Conservation (phyloP, 2,888 invertebrate species). For the Auanema freiburgensis region DNA sequence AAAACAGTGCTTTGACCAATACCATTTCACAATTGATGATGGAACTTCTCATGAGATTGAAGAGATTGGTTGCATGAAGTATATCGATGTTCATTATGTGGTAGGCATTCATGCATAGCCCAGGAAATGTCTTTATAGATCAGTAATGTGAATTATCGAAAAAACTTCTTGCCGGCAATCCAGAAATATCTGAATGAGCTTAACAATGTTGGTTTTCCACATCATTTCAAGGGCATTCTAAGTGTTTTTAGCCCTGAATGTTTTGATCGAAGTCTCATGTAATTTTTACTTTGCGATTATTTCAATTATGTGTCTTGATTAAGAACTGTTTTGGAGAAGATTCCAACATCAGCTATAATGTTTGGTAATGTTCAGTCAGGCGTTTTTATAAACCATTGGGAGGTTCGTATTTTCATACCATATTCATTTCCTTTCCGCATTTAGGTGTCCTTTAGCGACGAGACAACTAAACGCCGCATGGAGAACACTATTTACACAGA, state of each 20-base stretch:
- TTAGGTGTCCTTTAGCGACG: constrained; percentile 21
- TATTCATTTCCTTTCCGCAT: too few relatives aligned
- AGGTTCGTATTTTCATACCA: constrained; percentile 12
- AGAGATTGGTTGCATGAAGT: constrained; percentile 32
- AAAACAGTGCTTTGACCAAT: too few relatives aligned
- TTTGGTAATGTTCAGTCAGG: constrained; percentile 46
- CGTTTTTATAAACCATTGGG: constrained; percentile 41
- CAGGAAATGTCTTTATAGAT: constrained; percentile 9
- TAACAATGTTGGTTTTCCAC: neutral
- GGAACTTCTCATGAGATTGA: constrained; percentile 19
- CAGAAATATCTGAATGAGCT: constrained; percentile 22
- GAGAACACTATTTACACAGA: constrained; percentile 14
- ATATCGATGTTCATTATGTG: constrained; percentile 30
- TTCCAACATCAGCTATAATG: constrained; percentile 29
- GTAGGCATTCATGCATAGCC: constrained; percentile 2
- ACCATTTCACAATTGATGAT: neutral
- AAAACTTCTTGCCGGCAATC: constrained; percentile 19
- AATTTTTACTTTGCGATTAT: neutral
- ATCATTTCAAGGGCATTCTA: constrained; percentile 22
- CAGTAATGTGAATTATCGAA: constrained; percentile 10
- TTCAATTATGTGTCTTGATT: constrained; percentile 2
- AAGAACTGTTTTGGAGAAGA: constrained; percentile 24
- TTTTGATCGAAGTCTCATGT: constrained; percentile 24
- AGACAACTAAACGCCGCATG: neutral
- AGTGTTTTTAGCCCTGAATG: constrained; percentile 29